Evolutionary conservation across 2,797 vertebrate species (phyloP).

Genomic region (Leptodactylus fallax): DNA sequence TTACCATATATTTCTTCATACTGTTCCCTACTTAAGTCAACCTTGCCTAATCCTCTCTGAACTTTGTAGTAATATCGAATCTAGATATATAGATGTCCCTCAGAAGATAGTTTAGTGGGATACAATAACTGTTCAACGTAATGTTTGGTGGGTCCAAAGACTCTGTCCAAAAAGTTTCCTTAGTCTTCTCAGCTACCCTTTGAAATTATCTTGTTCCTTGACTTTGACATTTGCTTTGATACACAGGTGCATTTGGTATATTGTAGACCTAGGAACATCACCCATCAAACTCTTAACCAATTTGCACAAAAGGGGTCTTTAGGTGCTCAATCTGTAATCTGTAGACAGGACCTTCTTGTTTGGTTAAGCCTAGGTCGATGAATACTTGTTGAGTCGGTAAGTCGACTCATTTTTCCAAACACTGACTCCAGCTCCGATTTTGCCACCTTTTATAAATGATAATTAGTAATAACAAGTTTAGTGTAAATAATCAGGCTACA

Average conservation of each 20-base stretch:
- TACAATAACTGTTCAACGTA: neutral
- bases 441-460: too few species aligned
- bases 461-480: too few species aligned
- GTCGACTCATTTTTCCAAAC: too few species aligned
- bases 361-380: neutral
- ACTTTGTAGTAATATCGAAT: neutral
- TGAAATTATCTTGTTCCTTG: neutral
- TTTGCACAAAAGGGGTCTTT: constrained; percentile 5
- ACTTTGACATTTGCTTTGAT: constrained; percentile 11
- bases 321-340: neutral
- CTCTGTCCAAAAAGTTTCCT: neutral
- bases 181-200: neutral
- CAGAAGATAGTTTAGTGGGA: neutral
- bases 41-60: neutral
- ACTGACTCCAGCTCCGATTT: too few species aligned
- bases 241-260: neutral
- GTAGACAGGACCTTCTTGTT: neutral
- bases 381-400: too few species aligned
- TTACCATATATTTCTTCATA: neutral
- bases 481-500: too few species aligned
- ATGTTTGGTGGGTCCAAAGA: neutral
- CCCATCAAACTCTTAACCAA: neutral
- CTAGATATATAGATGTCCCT: neutral
- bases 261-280: neutral
- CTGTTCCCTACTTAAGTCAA: neutral